Conservation (phyloP, 2,888 invertebrate genomes). For the Dryomyza anilis region DNA sequence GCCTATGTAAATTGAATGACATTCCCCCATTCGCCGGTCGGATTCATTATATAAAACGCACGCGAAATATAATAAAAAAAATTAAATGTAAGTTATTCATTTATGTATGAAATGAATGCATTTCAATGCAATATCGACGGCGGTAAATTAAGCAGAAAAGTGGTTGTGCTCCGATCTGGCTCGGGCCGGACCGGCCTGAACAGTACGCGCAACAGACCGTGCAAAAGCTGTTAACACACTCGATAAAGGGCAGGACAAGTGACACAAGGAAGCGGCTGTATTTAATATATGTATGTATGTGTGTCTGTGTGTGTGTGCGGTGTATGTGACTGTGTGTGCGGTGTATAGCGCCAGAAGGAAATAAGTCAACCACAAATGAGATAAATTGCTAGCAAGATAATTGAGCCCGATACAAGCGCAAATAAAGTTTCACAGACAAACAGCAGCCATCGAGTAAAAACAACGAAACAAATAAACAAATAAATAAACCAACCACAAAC, state of each 20-base stretch:
- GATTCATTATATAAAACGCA: no score
- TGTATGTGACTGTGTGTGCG: neutral
- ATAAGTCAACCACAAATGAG: conserved; percentile 58
- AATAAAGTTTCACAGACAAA: no score
- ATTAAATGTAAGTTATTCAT: no score
- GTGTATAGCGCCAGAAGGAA: conserved; percentile 37
- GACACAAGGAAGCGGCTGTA: neutral
- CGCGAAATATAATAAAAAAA: neutral
- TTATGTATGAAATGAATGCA: conserved; percentile 13
- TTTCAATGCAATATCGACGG: conserved; percentile 7
- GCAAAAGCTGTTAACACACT: neutral
- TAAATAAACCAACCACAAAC: no score
- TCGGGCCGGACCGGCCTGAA: neutral
- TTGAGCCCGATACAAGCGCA: conserved; percentile 41
- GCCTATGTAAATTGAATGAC: no score
- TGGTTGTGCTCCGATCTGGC: conserved; percentile 33
- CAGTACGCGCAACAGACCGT: neutral
- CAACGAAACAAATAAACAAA: no score
- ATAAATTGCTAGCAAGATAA: conserved; percentile 54
- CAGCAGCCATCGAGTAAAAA: neutral
- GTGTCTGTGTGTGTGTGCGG: neutral
- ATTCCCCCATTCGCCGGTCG: no score
- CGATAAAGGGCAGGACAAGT: neutral
- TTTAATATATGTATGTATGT: no score
- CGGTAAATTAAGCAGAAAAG: conserved; percentile 54